Evolutionary conservation across 2,888 invertebrate genomes (phyloP), one percentile per base, ranked within the genome.

Genomic region (Drosophila mimetica): DNA sequence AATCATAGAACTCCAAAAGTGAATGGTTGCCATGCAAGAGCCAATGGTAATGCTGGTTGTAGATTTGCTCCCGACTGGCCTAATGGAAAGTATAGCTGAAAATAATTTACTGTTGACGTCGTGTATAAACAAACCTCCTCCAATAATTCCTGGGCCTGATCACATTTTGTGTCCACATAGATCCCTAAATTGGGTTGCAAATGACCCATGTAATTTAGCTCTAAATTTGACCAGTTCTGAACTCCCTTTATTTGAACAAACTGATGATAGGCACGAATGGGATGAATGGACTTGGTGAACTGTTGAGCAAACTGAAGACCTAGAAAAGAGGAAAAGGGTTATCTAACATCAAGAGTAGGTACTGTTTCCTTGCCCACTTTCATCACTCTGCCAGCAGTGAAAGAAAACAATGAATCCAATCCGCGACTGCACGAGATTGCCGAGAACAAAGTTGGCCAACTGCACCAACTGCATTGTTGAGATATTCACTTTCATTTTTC

Each of bases 41-140:
- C 91, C 91, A 91, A 50, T 89, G 84, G 39, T 88, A 85, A 46
- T 89, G 82, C 13, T 74, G 79, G 44, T 79, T 86, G 46, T 83
- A 91, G 1, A 91, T 75, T 4, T 79, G 79, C 0, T 70, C 22
- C 0, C 71, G 59, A 50, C 89, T 90, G 5, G 85, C 74, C 91
- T 91, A 44, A 18, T 1, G 6, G 4, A n/a, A 34, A 4, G 20
- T 11, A 1, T 9, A 22, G 4, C 7, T n/a, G 1, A 14, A 30
- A 18, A 46, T 11, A 4, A 16, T 16, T 34, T 8, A 1, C 18
- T 9, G 8, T 5, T n/a, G 1, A 9, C 0, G 8, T 28, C 0
- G 8, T 8, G 0, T 1, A 2, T 1, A 1, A 25, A 0, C 2
- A 2, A 28, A 72, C 74, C 53, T 82, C 81, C 64, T 58, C 58